Evolutionary conservation across 2,888 invertebrate genomes (phyloP).

Genomic region (Trichopria drosophilae): DNA sequence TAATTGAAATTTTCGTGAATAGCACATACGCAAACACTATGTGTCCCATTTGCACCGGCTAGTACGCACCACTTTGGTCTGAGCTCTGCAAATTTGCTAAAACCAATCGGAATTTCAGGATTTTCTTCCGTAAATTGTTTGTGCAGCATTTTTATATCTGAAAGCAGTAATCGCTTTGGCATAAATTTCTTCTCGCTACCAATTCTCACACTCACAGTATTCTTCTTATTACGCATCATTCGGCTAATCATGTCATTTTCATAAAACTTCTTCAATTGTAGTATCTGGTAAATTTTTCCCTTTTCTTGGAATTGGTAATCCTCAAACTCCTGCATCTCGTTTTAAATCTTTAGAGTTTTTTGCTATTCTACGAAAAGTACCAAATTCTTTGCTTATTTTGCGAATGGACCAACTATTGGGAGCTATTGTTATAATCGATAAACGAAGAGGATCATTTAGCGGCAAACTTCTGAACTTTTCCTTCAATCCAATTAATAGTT

Average conservation of each 20-base stretch:
- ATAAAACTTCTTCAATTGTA: slow-evolving; percentile 6
- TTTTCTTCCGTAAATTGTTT: slow-evolving; percentile 7
- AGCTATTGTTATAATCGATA: slow-evolving; percentile 7
- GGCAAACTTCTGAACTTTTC: slow-evolving; percentile 1
- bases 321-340: slow-evolving; percentile 1
- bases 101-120: slow-evolving; percentile 6
- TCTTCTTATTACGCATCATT: slow-evolving; percentile 12
- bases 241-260: slow-evolving; percentile 11
- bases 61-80: slow-evolving; percentile 18
- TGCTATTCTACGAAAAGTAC: slow-evolving; percentile 1
- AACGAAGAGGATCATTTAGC: slow-evolving; percentile 5
- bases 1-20: slow-evolving; percentile 11
- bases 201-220: slow-evolving; percentile 2
- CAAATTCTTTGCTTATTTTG: slow-evolving; percentile 3
- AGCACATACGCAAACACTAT: slow-evolving; percentile 12
- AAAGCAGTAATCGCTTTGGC: slow-evolving; percentile 11
- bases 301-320: background rate
- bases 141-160: no score
- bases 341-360: slow-evolving; percentile 3
- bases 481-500: background rate
- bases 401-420: slow-evolving; percentile 6
- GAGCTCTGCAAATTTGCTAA: no score
- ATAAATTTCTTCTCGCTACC: slow-evolving; percentile 5
- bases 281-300: background rate
- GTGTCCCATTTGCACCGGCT: slow-evolving; percentile 12